These are phyloP conservation scores for Actinia tenebrosa DNA, from an alignment of 64 coral and sea anemone species.

Conservation along the genomic window DNA sequence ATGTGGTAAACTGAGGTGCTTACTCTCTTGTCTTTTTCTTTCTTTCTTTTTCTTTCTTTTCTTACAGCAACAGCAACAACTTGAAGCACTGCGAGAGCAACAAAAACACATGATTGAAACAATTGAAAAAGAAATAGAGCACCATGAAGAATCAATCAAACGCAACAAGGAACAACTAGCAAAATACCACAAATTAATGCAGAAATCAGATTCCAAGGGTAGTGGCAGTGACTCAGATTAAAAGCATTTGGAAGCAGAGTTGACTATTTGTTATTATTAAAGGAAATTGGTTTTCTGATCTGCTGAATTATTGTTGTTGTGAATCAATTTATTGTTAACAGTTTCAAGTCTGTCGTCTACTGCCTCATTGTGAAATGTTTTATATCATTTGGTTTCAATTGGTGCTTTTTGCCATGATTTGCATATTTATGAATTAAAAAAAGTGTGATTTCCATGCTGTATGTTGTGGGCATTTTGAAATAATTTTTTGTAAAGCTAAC, in stretches of 20 bases:
- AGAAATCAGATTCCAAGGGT: slow-evolving; percentile 2
- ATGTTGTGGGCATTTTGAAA: too few relatives aligned
- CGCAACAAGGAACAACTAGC: slow-evolving; percentile 41
- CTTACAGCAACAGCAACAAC: slow-evolving; percentile 50
- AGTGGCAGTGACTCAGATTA: slow-evolving; percentile 9
- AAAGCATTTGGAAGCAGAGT: background rate
- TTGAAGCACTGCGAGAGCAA: slow-evolving; percentile 45
- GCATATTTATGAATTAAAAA: too few relatives aligned
- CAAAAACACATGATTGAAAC: slow-evolving; percentile 24
- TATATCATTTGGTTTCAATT: too few relatives aligned
- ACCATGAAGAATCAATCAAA: slow-evolving; percentile 56
- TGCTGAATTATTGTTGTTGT: background rate
- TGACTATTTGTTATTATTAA: slow-evolving; percentile 1
- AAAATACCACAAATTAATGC: slow-evolving; percentile 38
- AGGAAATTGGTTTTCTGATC: background rate
- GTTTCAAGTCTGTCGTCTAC: background rate
- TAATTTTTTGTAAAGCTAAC: too few relatives aligned
- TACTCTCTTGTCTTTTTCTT: background rate
- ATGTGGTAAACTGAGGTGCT: background rate
- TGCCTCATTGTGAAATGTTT: background rate
- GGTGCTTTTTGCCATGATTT: too few relatives aligned
- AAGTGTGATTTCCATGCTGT: too few relatives aligned
- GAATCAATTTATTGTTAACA: background rate
- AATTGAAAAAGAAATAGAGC: slow-evolving; percentile 52
- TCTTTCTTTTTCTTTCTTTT: too few relatives aligned